Base-by-base conservation (phyloP, 2,113 vertebrate genomes). In the Hiodon tergisus region DNA sequence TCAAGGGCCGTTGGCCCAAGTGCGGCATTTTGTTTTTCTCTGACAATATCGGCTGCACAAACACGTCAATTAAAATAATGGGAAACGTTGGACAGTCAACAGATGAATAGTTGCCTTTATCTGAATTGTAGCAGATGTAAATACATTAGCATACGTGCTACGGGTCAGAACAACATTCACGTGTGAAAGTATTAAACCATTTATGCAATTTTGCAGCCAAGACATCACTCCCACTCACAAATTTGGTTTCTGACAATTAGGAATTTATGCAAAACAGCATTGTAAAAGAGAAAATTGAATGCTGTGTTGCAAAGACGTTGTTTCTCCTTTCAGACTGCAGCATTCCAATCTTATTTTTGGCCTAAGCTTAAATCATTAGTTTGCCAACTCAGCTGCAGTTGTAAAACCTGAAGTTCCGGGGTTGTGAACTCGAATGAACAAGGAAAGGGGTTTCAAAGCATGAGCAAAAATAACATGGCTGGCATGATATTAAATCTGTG, bases 71-170 rank as follows among this genome's bases (percentile, higher is more conserved):
- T 83, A 71, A 78, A 66, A 76, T 54, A 80, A 71, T 62, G 78
- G 80, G 79, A 80, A 82, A 77, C 73, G 72, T 73, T 78, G 72
- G 65, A 77, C 78, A 76, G 71, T 75, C 55, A 50, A 58, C 55
- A 76, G 77, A 71, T 72, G 73, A 82, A 86, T 79, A 79, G 73
- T 71, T 53, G 52, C 69, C 79, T 86, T 87, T 88, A 88, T 88
- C 84, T 86, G 77, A 84, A 86, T 79, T 79, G 76, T 6, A 63
- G 83, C 87, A 88, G 85, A 86, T 83, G 85, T 52, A 69, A 81
- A 79, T 61, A 76, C 77, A 83, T 85, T 83, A 81, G 82, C 87
- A 83, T 83, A 81, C 76, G 67, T 61, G 69, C 80, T 78, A 76
- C 9, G 75, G 83, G 78, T 82, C 76, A 77, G 66, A 77, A 81